Conservation (phyloP, 2,113 vertebrate genomes). For the Anser cygnoides region DNA sequence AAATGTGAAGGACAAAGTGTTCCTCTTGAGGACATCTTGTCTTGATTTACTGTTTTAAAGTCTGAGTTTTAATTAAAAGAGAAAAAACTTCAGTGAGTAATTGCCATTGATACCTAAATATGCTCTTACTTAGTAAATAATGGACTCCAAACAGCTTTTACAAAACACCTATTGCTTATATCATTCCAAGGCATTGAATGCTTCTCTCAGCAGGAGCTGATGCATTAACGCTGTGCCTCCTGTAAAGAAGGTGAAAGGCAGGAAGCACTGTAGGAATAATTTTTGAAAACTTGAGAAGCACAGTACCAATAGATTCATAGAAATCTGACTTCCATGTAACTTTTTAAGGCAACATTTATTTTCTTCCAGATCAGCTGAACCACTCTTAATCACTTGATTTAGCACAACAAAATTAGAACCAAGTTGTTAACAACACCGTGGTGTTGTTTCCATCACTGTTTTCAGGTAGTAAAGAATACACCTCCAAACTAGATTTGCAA, state of each 20-base stretch:
- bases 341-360: neutral
- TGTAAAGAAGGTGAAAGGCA: conserved; percentile 15
- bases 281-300: neutral
- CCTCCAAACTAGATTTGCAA: neutral
- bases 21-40: conserved; percentile 16
- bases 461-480: neutral
- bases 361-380: neutral
- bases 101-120: conserved; percentile 39
- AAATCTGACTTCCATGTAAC: neutral
- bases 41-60: conserved; percentile 44
- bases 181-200: neutral
- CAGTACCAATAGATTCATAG: neutral
- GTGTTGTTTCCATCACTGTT: neutral
- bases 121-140: conserved; percentile 28
- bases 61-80: conserved; percentile 50
- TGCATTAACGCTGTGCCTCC: neutral
- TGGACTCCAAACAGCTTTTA: neutral
- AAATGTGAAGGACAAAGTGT: conserved; percentile 11
- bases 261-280: conserved; percentile 12
- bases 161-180: neutral
- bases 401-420: neutral
- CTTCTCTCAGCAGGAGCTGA: neutral
- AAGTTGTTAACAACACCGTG: neutral
- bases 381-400: neutral
- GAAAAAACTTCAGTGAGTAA: neutral